phyloP scores from a whole-genome alignment of 1,140 invertebrate species.

The Teleogryllus occipitalis region DNA sequence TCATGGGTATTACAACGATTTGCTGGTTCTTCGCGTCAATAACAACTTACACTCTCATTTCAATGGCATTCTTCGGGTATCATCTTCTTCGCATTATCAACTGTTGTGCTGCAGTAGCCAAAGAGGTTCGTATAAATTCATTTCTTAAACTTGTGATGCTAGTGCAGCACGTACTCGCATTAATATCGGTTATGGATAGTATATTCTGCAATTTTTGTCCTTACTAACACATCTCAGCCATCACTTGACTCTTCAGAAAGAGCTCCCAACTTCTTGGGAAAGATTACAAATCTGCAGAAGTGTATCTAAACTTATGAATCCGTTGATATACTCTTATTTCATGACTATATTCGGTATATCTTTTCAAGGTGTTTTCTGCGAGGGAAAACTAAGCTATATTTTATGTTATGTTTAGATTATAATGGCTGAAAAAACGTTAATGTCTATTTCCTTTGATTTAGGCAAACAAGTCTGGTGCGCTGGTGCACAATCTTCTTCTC shows the following conservation, averaged over 20 bases:
- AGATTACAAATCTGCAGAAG: too few species aligned
- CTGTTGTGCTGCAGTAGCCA: neutral
- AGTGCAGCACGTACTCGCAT: too few species aligned
- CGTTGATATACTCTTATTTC: too few species aligned
- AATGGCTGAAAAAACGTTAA: neutral
- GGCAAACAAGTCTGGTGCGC: neutral
- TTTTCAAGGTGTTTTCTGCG: neutral
- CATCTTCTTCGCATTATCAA: neutral
- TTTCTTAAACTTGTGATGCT: too few species aligned
- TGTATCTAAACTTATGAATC: too few species aligned
- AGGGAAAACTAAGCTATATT: neutral
- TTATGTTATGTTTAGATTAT: neutral
- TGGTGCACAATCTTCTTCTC: neutral
- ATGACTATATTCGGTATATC: too few species aligned
- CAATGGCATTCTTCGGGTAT: neutral
- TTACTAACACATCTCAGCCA: too few species aligned
- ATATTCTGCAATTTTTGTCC: too few species aligned
- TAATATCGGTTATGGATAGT: too few species aligned
- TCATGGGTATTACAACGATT: neutral
- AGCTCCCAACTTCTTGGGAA: too few species aligned
- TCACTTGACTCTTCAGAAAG: too few species aligned
- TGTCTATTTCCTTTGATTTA: neutral
- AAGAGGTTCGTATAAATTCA: neutral
- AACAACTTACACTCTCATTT: neutral
- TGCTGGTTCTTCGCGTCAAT: neutral